Evolutionary conservation across 2,888 invertebrate species (phyloP).

Genomic region (Aleiodes alternator): DNA sequence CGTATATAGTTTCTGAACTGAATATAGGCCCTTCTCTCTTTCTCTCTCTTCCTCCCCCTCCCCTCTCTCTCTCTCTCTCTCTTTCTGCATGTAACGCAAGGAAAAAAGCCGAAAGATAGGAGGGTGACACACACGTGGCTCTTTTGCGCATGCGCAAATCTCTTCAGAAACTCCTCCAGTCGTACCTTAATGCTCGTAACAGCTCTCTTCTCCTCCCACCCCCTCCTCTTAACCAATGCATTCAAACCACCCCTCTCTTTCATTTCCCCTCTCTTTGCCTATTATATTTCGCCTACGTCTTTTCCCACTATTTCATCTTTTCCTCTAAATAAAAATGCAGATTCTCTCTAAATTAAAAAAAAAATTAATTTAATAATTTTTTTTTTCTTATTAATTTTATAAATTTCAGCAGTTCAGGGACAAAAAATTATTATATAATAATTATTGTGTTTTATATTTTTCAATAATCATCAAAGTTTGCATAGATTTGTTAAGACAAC

Average conservation of each 20-base stretch:
- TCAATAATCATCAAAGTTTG: too few species aligned
- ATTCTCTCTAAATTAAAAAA: too few species aligned
- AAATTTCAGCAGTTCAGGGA: too few species aligned
- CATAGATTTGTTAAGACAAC: too few species aligned
- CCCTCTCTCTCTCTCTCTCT: too few species aligned
- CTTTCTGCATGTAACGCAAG: constrained; percentile 21
- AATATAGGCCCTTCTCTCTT: not conserved
- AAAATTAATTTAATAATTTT: too few species aligned
- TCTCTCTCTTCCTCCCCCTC: not conserved
- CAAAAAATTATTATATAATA: too few species aligned
- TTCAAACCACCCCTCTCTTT: constrained; percentile 8
- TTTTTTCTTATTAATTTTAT: too few species aligned
- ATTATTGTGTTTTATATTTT: too few species aligned
- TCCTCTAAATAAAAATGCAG: not conserved
- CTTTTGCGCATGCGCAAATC: not conserved
- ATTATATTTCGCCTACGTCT: not conserved
- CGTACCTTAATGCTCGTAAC: not conserved
- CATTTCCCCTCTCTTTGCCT: constrained; percentile 8
- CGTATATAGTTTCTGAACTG: constrained; percentile 38
- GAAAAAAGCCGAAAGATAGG: constrained; percentile 16
- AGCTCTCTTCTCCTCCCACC: not conserved
- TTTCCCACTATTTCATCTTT: not conserved
- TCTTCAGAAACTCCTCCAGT: not conserved
- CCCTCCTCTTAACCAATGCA: not conserved
- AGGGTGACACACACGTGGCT: constrained; percentile 25